Evolutionary conservation across 2,113 vertebrate genomes (phyloP).

Genomic region (Poeciliopsis occidentalis): DNA sequence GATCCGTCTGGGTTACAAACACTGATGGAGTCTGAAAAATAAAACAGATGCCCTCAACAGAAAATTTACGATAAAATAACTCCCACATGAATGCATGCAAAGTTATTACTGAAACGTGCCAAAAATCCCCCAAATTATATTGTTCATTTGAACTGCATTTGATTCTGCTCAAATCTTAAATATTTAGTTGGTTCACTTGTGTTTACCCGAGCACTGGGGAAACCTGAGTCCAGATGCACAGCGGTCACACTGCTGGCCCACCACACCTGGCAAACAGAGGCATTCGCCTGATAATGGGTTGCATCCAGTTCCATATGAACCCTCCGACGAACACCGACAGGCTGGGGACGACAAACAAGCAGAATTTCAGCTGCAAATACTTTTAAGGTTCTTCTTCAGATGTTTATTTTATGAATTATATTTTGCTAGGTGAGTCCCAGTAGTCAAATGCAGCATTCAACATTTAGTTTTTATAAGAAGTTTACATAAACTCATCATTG

Average conservation of each 20-base stretch:
- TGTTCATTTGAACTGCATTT: neutral
- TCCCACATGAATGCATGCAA: neutral
- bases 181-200: neutral
- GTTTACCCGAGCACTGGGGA: constrained; percentile 84
- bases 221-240: constrained; percentile 81
- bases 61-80: neutral
- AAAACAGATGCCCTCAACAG: neutral
- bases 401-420: constrained; percentile 9
- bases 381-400: neutral
- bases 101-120: neutral
- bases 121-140: neutral
- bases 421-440: constrained; percentile 38
- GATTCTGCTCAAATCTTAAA: neutral
- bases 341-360: constrained; percentile 67
- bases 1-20: constrained; percentile 85
- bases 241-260: constrained; percentile 83
- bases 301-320: constrained; percentile 79
- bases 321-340: constrained; percentile 82
- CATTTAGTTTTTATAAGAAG: neutral
- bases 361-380: neutral
- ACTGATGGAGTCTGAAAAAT: constrained; percentile 57
- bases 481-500: neutral
- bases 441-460: constrained; percentile 14
- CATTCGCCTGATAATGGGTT: constrained; percentile 82
- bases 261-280: constrained; percentile 78